Conservation (phyloP, 2,888 invertebrate species). For the Chydorus sphaericus region DNA sequence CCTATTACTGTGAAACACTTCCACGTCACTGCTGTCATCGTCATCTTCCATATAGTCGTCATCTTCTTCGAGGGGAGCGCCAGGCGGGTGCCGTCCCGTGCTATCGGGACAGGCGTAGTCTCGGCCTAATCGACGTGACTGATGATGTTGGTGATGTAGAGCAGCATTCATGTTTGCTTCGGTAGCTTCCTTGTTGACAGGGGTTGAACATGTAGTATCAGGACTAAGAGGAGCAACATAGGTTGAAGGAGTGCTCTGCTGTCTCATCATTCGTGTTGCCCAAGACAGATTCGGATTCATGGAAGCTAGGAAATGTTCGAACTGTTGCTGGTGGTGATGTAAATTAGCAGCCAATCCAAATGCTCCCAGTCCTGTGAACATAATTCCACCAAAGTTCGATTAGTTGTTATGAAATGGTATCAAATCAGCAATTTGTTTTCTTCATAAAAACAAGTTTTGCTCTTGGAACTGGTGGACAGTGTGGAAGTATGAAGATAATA, state of each 20-base stretch:
- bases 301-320: background rate
- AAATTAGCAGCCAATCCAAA: background rate
- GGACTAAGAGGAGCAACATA: slow-evolving; percentile 8
- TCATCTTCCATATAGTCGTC: slow-evolving; percentile 14
- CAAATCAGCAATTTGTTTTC: background rate
- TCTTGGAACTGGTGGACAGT: background rate
- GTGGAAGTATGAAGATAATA: background rate
- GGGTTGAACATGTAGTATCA: slow-evolving; percentile 15
- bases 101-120: slow-evolving; percentile 32
- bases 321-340: background rate
- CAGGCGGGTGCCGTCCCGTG: slow-evolving; percentile 18
- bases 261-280: background rate
- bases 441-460: background rate
- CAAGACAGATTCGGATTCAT: background rate
- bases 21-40: slow-evolving; percentile 37
- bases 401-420: background rate
- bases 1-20: slow-evolving; percentile 39
- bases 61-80: slow-evolving; percentile 11
- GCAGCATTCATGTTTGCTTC: slow-evolving; percentile 13
- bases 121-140: slow-evolving; percentile 29
- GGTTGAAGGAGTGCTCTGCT: background rate
- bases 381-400: too few species aligned
- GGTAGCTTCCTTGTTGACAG: too few species aligned
- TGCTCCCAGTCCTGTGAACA: background rate
- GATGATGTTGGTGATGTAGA: slow-evolving; percentile 27